phyloP scores from a whole-genome alignment of 2,888 invertebrate genomes.

The Leptothorax acervorum region DNA sequence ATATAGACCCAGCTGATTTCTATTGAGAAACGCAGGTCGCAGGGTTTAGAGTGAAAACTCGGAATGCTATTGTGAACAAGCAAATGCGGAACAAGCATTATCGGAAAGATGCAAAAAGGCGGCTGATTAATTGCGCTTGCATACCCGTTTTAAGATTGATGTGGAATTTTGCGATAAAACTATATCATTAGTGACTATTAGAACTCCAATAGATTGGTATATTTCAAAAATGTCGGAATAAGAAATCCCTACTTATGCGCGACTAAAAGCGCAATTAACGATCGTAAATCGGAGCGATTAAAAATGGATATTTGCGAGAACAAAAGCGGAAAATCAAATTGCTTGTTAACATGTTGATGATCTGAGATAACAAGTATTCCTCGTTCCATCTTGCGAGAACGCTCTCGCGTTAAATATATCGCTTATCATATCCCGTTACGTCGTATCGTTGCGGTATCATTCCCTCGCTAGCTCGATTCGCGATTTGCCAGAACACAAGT shows the following conservation, averaged over 20 bases:
- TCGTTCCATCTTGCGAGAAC: neutral
- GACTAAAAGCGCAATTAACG: neutral
- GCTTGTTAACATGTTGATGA: neutral
- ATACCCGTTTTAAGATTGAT: conserved; percentile 1
- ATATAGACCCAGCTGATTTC: conserved; percentile 42
- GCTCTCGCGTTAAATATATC: neutral
- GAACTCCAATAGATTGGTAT: neutral
- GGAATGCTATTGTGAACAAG: conserved; percentile 21
- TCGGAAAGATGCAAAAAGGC: neutral
- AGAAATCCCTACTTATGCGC: neutral
- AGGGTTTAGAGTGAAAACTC: conserved; percentile 15
- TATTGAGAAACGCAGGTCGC: conserved; percentile 46
- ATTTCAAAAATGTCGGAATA: neutral
- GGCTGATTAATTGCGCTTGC: conserved; percentile 14
- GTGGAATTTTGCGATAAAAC: neutral
- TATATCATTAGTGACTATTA: neutral
- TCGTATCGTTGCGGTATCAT: neutral
- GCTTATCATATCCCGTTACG: conserved; percentile 14
- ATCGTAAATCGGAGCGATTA: neutral
- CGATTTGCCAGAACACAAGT: conserved; percentile 25
- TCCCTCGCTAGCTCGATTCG: neutral
- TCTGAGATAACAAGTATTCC: neutral
- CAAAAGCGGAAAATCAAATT: neutral
- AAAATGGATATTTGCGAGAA: neutral
- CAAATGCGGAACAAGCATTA: conserved; percentile 21